phyloP scores from a whole-genome alignment of 1,140 invertebrate genomes.

The Caerostris darwini region DNA sequence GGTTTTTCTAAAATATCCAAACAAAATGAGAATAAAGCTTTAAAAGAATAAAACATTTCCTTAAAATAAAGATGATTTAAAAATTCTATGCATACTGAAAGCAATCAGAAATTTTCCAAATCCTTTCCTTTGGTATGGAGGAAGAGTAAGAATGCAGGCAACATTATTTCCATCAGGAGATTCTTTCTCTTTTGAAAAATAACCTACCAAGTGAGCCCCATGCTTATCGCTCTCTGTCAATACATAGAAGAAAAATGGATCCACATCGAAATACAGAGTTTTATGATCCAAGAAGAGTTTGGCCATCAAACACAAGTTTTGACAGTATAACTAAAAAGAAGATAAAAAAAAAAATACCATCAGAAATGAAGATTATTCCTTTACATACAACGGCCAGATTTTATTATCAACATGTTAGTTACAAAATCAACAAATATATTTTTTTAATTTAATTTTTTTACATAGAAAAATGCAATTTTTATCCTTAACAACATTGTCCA shows the following conservation, averaged over 20 bases:
- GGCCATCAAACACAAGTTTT: slow-evolving; percentile 96
- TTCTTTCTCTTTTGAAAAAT: slow-evolving; percentile 99
- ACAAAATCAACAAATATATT: no score
- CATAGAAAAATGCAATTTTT: no score
- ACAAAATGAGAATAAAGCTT: no score
- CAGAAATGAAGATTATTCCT: no score
- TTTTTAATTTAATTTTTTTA: no score
- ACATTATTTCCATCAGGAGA: slow-evolving; percentile 99
- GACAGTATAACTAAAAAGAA: slow-evolving; percentile 89
- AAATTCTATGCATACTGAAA: slow-evolving; percentile 85
- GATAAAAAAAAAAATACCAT: no score
- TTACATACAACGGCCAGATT: no score
- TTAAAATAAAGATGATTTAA: no score
- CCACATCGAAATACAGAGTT: slow-evolving; percentile 98
- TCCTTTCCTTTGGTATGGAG: slow-evolving; percentile 98
- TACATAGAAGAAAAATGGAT: slow-evolving; percentile 98
- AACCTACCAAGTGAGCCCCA: slow-evolving; percentile 97
- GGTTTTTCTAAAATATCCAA: no score
- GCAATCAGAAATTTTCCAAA: slow-evolving; percentile 99
- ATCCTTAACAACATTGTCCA: no score
- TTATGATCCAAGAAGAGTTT: slow-evolving; percentile 99
- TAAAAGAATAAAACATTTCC: no score
- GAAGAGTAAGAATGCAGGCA: slow-evolving; percentile 97
- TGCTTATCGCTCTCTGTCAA: slow-evolving; percentile 96
- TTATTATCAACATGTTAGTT: no score